Evolutionary conservation across 64 coral and sea anemone genomes (phyloP), one percentile per base, ranked within the genome.

Genomic region (Montipora efflorescens): DNA sequence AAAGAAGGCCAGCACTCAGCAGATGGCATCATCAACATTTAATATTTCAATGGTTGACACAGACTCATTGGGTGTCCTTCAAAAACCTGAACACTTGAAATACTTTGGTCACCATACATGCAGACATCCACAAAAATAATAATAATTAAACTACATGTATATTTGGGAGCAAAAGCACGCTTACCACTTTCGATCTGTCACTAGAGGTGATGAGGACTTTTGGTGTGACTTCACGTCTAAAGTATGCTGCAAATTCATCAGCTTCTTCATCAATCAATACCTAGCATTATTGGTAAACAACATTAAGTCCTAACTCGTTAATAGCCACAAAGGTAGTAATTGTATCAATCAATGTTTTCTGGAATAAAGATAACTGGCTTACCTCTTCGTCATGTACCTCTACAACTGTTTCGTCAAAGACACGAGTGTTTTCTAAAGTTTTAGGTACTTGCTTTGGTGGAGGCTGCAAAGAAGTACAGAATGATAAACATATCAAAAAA

Each of bases 171-270:
- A 11, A 68, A 14, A 55, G 19, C 2, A 84, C 44, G 6, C 94
- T 58, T 95, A 98, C 97, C 91, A 90, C 67, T 93, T 92, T 94
- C 18, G 97, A 89, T 61, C 88, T 95, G 79, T 94, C 88, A 79
- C 97, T 91, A 21, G 97, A 95, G 19, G 97, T 98, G 48, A 98
- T 93, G n/a, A 98, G 86, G 61, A 98, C 79, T 90, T 98, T 98
- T 0, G 97, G 94, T 64, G 75, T 87, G 3, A 95, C 82, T 59
- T 94, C 77, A 22, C 94, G 77, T 91, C 88, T 93, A 57, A 98
- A 98, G 76, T 96, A 95, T 55, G 81, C 55, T 18, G 81, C 90
- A 5, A 98, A 76, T 77, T 98, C 91, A 86, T 98, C 97, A 52
- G 48, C 84, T 55, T 71, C 88, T 87, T 98, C 88, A 92, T 98